phyloP scores from a whole-genome alignment of 2,888 invertebrate genomes.

The Synergus gifuensis region DNA sequence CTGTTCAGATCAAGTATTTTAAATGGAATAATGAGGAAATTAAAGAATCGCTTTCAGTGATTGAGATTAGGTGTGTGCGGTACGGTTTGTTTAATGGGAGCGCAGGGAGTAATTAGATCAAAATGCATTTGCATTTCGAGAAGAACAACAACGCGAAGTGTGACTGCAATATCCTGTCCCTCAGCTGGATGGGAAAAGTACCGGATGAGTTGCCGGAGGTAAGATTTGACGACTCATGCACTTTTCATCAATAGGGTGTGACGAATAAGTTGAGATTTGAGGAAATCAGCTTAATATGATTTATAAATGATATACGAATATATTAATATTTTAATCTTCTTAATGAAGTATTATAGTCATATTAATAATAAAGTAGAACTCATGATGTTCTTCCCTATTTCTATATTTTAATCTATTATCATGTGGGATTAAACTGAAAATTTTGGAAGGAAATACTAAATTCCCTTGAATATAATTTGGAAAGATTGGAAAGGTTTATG shows the following conservation, averaged over 20 bases:
- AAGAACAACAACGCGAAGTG: constrained; percentile 95
- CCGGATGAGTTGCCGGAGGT: constrained; percentile 97
- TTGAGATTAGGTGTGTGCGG: constrained; percentile 1
- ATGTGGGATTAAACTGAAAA: background rate
- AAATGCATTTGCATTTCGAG: constrained; percentile 98
- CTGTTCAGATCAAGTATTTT: background rate
- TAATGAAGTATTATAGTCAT: too few relatives aligned
- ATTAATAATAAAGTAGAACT: too few relatives aligned
- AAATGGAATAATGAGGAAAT: constrained; percentile 29
- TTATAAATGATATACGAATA: too few relatives aligned
- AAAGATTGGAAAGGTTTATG: background rate
- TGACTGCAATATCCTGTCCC: constrained; percentile 95
- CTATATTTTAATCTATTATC: too few relatives aligned
- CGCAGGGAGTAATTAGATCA: constrained; percentile 53
- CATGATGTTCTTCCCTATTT: too few relatives aligned
- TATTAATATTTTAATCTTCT: too few relatives aligned
- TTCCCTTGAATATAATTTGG: too few relatives aligned
- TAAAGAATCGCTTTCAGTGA: background rate
- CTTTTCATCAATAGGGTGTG: background rate
- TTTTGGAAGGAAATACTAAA: background rate
- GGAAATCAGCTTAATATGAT: background rate
- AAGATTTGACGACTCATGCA: constrained; percentile 61
- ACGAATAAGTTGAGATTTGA: background rate
- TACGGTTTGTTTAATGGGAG: constrained; percentile 52
- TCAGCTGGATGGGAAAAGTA: constrained; percentile 99